A percentile compares a stretch with the other conserved stretches of the same genome.
Evolutionary conservation across 2,888 invertebrate genomes (phyloP).

Genomic region (Drosophila flavopinicola): DNA sequence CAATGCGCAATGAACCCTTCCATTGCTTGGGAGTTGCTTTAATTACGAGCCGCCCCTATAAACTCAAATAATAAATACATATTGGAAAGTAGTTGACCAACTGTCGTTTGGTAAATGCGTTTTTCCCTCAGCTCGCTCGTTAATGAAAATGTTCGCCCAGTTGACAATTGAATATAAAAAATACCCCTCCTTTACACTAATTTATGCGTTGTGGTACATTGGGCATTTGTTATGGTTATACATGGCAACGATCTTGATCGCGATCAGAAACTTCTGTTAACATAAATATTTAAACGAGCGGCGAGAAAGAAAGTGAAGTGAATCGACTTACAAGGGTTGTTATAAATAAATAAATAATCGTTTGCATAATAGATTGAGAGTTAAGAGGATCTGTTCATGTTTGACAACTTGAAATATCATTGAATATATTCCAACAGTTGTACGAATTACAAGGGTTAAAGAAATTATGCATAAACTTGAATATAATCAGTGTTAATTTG

Average conservation of each 20-base stretch:
- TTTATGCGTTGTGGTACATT: conserved; percentile 71
- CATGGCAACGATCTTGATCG: conserved; percentile 50
- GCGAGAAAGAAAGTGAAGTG: background rate
- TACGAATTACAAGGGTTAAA: background rate
- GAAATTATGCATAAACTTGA: background rate
- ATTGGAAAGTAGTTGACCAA: conserved; percentile 38
- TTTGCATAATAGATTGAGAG: background rate
- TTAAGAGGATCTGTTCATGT: conserved; percentile 21
- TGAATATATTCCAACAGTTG: background rate
- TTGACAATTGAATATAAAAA: conserved; percentile 36
- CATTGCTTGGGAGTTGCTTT: conserved; percentile 45
- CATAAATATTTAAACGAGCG: conserved; percentile 34
- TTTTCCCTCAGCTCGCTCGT: conserved; percentile 21
- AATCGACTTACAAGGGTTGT: conserved; percentile 28
- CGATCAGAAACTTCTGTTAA: conserved; percentile 52
- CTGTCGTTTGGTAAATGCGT: conserved; percentile 25
- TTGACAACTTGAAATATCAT: background rate
- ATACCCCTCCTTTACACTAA: conserved; percentile 41
- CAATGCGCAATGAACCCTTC: conserved; percentile 61
- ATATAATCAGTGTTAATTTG: background rate
- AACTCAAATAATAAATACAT: background rate
- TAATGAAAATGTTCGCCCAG: conserved; percentile 62
- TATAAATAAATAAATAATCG: conserved; percentile 27
- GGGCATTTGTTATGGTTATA: conserved; percentile 39
- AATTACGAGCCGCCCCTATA: conserved; percentile 66